Evolutionary conservation across 2,888 invertebrate genomes (phyloP), one percentile per base, ranked within the genome.

Genomic region (Muschampia plurimacula): DNA sequence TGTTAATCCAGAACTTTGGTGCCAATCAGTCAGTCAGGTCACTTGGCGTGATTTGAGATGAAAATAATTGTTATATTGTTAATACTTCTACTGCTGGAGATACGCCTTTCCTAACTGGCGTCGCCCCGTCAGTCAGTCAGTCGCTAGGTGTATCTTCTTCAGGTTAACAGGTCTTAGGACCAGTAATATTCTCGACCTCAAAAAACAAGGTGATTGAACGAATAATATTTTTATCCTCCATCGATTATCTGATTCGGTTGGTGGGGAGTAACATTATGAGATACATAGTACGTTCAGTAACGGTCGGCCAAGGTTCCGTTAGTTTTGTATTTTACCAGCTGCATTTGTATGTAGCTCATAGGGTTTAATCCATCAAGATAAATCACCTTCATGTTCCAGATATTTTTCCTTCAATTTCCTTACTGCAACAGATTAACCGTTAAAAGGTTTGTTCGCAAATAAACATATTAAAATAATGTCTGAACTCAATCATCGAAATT

Each of bases 281-380:
- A 60, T 60, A 46, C 68, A 68, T 8, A 13, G 9, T 22, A 57
- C 46, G 44, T 66, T n/a, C 46, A 60, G 10, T 55, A 68, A 68
- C 68, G 68, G 68, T 68, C 46, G 36, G 10, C 15, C 49, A 3
- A 2, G 39, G 46, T 68, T 12, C 60, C 68, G 68, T 68, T 68
- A 68, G 41, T 13, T 46, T 28, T 46, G 12, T 15, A 4, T 52
- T 15, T 10, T 55, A 12, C 22, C n/a, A 10, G 46, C 7, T 68
- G 68, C 46, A 60, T 60, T 60, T 57, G 32, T 60, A 10, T 65
- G 15, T 49, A n/a, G 13, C n/a, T 46, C 28, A 13, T n/a, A 59
- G 41, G 44, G 44, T 7, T 39, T 6, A 55, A 3, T 32, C 3
- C 7, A 39, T 39, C 13, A n/a, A 39, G 28, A 12, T 28, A 28